Conservation (phyloP, 2,888 invertebrate species). For the Allophyes oxyacanthae region DNA sequence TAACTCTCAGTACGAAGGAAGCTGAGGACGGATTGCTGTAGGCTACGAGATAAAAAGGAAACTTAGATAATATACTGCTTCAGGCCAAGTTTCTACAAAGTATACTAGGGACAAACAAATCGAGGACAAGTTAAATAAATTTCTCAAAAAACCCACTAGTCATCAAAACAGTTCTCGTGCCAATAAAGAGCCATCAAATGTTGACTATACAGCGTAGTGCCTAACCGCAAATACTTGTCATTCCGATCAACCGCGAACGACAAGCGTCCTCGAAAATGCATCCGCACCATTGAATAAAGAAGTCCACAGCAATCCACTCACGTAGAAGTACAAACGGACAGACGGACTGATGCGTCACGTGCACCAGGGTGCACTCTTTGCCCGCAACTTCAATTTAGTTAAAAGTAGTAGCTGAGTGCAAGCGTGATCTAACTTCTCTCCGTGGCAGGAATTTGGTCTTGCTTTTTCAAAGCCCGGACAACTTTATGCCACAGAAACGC, state of each 20-base stretch:
- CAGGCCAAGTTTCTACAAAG: conserved; percentile 3
- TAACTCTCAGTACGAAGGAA: conserved; percentile 12
- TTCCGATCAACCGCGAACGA: conserved; percentile 65
- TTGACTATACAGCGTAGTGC: conserved; percentile 40
- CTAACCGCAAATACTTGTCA: conserved; percentile 69
- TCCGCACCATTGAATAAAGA: conserved; percentile 68
- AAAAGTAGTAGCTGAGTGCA: conserved; percentile 83
- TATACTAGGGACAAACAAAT: conserved; percentile 34
- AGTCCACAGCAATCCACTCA: conserved; percentile 77
- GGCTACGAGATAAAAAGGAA: conserved; percentile 36
- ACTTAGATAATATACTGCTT: conserved; percentile 16
- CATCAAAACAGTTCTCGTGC: conserved; percentile 25
- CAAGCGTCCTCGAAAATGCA: conserved; percentile 68
- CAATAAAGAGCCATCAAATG: conserved; percentile 50
- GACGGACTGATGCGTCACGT: conserved; percentile 81
- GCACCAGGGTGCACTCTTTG: conserved; percentile 74
- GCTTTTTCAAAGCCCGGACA: conserved; percentile 64
- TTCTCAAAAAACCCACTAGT: conserved; percentile 6
- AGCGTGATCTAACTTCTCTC: conserved; percentile 76
- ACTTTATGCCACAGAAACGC: conserved; percentile 66
- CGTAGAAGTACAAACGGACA: conserved; percentile 78
- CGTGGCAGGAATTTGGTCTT: conserved; percentile 68
- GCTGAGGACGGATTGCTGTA: conserved; percentile 21
- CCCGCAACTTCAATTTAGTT: conserved; percentile 86
- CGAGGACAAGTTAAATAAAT: conserved; percentile 15